Evolutionary conservation across 2,888 invertebrate genomes (phyloP), one percentile per base, ranked within the genome.

Genomic region (Mycogona germanica): DNA sequence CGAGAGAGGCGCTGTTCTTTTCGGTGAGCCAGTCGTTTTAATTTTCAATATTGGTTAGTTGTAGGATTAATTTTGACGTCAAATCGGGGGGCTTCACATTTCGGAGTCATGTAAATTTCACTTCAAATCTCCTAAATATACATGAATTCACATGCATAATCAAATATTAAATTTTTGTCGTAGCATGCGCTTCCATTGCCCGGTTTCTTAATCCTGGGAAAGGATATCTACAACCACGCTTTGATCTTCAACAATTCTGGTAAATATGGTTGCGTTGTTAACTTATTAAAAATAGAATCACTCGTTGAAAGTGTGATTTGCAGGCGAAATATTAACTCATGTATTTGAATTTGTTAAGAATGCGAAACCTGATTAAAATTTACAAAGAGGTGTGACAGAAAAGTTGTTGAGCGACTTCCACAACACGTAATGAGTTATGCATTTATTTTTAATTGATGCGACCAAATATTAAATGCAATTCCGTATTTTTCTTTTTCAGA

Each of bases 171-270:
- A n/a, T n/a, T 3, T 28, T 35, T 32, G 30, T 56, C 49, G 21
- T 29, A 50, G 50, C 74, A 75, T 63, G 66, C 67, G 17, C 62
- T 74, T n/a, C 71, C 73, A 2, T 63, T 75, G 46, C 74, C 74
- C 32, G 66, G 67, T 25, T 75, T 75, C 64, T 54, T 70, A 6
- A 59, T 74, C 23, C 62, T 74, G 58, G 62, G 64, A 19, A 53
- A 60, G 32, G 71, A 73, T 59, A 72, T 75, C 49, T 62, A 63
- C 47, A 62, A 62, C 6, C 68, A 70, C 57, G 63, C 65, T 4
- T 25, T 57, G 4, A 57, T 66, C 2, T 71, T 71, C 58, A 68
- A 66, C 54, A 55, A 63, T 30, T 68, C 71, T 60, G 66, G 51
- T 55, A 47, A 40, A 17, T 9, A 38, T 26, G 14, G 9, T 7